Base-by-base conservation (phyloP, 2,797 vertebrate genomes). In the Enteromius unitaeniatus region DNA sequence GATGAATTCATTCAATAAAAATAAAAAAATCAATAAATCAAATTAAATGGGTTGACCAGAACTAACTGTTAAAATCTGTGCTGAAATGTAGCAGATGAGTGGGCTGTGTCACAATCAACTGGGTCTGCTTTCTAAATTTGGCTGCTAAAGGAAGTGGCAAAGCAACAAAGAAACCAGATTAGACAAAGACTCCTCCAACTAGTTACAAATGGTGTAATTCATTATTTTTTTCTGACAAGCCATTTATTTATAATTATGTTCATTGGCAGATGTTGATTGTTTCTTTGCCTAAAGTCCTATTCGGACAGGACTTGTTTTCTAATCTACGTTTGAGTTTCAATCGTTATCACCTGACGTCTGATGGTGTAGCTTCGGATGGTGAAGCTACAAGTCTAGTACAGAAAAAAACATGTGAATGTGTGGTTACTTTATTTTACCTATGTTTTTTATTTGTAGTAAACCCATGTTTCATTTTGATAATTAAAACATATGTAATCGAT, bases 111-210 rank as follows among this genome's bases (percentile, higher is more conserved):
- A 42, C 3, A 67, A 65, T 78, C 40, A 75, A 14, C 21, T 0
- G 11, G 19, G 60, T 65, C 76, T 78, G 40, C 21, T 28, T 53
- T 82, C 21, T 75, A 26, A 37, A 67, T 75, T 31, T 82, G 60
- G 60, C 31, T 67, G 60, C 55, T 64, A 26, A 8, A 73, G 42
- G 28, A 82, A 82, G 28, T 47, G 58, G 58, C 45, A 34, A 74
- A 47, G 28, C 81, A 75, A 53, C 17, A 51, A 81, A 62, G 69
- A 73, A 62, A 34, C 45, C 53, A 62, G 68, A 81, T 81, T 73
- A 81, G 68, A 55, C 3, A 45, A 45, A 58, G 51, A 81, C 23
- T 58, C 6, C 37, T 81, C 53, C 55, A 47, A 51, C 11, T 72
- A 45, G 11, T 81, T 72, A 34, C 26, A 62, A 75, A 75, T 75